Percentiles rank a stretch among this genome's conserved stretches.
Evolutionary conservation across 2,113 vertebrate genomes (phyloP).

Genomic region (Lanius ludovicianus): DNA sequence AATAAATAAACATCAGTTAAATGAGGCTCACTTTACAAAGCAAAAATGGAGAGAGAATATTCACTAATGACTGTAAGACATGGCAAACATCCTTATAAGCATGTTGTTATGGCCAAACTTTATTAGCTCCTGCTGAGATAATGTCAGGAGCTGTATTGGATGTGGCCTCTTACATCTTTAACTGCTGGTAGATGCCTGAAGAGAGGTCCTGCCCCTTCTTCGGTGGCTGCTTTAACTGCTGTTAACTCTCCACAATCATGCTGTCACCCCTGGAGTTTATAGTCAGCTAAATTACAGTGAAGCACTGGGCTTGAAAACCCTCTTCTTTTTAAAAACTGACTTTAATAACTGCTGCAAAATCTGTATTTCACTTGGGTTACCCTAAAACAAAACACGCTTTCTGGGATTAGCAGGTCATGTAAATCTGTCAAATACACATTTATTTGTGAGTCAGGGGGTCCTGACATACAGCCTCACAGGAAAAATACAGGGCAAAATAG

Average conservation of each 20-base stretch:
- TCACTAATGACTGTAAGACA: background rate
- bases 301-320: background rate
- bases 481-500: background rate
- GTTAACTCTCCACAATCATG: background rate
- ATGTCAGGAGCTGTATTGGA: background rate
- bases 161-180: background rate
- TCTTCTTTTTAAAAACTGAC: background rate
- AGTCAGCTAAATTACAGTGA: constrained; percentile 7
- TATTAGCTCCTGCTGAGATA: background rate
- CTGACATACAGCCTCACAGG: background rate
- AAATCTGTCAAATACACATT: background rate
- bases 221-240: background rate
- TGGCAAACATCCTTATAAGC: background rate
- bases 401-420: background rate
- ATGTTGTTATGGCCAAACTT: background rate
- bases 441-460: background rate
- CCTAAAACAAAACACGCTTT: background rate
- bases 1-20: background rate
- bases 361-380: background rate
- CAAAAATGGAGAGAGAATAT: background rate
- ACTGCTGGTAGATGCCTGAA: background rate
- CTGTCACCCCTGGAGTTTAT: constrained; percentile 1
- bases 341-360: background rate
- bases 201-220: background rate
- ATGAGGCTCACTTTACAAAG: background rate